These are phyloP conservation scores for Microcebus murinus DNA, from an alignment of 2,113 vertebrate species.

Conservation along the genomic window DNA sequence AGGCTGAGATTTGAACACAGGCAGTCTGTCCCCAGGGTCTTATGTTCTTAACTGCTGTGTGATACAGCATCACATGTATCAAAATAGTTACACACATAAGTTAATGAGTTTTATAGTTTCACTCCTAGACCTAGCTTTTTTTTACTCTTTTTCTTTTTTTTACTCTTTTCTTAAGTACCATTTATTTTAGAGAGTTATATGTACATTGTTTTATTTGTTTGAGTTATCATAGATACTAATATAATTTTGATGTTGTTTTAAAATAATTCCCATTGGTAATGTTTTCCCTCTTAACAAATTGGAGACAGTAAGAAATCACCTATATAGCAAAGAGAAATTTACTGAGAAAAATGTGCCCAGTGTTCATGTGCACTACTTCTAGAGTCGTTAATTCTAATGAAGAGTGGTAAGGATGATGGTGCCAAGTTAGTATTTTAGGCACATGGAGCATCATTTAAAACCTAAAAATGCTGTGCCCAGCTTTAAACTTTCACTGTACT, in stretches of 20 bases:
- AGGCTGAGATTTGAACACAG: not conserved
- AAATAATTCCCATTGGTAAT: not conserved
- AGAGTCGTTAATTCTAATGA: not conserved
- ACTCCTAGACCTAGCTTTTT: not conserved
- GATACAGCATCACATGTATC: not conserved
- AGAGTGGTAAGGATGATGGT: not conserved
- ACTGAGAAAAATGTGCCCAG: not conserved
- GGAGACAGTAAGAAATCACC: not conserved
- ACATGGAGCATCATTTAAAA: not conserved
- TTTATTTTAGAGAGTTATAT: not conserved
- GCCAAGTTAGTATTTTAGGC: not conserved
- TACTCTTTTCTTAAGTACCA: not conserved
- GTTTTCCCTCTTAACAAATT: conserved; percentile 11
- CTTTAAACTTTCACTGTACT: not conserved
- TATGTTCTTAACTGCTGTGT: not conserved
- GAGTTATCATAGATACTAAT: conserved; percentile 34
- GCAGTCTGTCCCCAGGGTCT: not conserved
- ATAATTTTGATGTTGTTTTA: conserved; percentile 37
- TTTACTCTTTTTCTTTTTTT: not conserved
- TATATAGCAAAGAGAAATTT: not conserved
- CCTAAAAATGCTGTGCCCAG: not conserved
- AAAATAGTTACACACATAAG: not conserved
- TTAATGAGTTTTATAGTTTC: not conserved
- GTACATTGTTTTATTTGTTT: conserved; percentile 49
- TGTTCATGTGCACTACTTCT: not conserved